Conservation (phyloP, 2,888 invertebrate genomes). For the Myathropa florea region DNA sequence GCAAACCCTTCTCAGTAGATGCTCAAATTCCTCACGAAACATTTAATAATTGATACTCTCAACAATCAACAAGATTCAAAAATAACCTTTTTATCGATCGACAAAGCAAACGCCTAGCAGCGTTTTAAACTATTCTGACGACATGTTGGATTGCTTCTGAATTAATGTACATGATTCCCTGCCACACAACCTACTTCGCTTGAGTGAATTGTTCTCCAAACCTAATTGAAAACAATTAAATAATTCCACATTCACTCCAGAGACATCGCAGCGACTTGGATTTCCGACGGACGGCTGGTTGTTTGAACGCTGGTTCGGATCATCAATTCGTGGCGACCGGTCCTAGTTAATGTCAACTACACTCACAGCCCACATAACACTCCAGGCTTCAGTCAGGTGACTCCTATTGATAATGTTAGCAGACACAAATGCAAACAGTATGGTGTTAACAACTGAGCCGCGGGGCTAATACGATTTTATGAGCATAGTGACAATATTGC, state of each 20-base stretch:
- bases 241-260: background rate
- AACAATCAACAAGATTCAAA: background rate
- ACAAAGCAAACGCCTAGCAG: background rate
- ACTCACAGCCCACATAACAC: background rate
- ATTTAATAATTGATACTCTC: background rate
- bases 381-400: background rate
- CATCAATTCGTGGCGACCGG: background rate
- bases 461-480: background rate
- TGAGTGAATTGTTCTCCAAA: conserved; percentile 19
- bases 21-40: background rate
- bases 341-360: background rate
- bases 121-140: background rate
- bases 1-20: background rate
- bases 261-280: background rate
- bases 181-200: conserved; percentile 3
- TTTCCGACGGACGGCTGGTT: background rate
- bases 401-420: too few relatives aligned
- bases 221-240: conserved; percentile 24
- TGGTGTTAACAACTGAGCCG: background rate
- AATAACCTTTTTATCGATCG: background rate
- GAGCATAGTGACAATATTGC: background rate
- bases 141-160: background rate
- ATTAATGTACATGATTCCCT: background rate
- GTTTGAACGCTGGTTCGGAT: background rate
- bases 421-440: too few relatives aligned